Base-by-base conservation (phyloP, 2,888 invertebrate genomes). In the Agriopis leucophaearia region DNA sequence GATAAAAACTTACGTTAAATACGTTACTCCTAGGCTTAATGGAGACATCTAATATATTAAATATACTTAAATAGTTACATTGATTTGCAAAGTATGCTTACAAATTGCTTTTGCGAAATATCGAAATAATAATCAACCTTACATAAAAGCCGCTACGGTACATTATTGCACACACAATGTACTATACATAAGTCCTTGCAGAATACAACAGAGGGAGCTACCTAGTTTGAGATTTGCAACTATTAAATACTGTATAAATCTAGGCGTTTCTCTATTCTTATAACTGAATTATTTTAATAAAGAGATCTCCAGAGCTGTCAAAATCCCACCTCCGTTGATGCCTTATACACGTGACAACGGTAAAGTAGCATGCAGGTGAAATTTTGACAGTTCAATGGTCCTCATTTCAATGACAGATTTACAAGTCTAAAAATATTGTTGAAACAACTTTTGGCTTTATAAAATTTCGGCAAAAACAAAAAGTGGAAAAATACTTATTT, bases 21-120 rank as follows among this genome's bases (percentile, higher is more conserved):
- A 68, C 68, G 88, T 91, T 92, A 91, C 65, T 76, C 69, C 86
- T 90, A 89, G 61, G 81, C 92, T 91, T 92, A 92, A 85, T 83
- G 85, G 88, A 90, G 87, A 92, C 89, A 88, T 88, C 88, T 92
- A 92, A 86, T 90, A 91, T 92, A 91, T 90, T 91, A 91, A 89
- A 90, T 89, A 89, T 90, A 87, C 89, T 92, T 92, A 92, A 82
- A 84, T 91, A 91, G 83, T 86, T 89, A 91, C 87, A 89, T 82
- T 81, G 86, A 91, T 84, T 78, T 71, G 76, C 74, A 70, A 75
- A 81, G 73, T 76, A 67, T 76, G 81, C 83, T 81, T 84, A 83
- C 81, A 84, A 78, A 80, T 78, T 78, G 79, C 78, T 70, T 77
- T 73, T 77, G 79, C 75, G 78, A 79, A 78, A 69, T 60, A 77